Percentiles rank a stretch among this genome's conserved stretches.
phyloP scores from a whole-genome alignment of 2,113 vertebrate species.

The Machaerirhynchus nigripectus region DNA sequence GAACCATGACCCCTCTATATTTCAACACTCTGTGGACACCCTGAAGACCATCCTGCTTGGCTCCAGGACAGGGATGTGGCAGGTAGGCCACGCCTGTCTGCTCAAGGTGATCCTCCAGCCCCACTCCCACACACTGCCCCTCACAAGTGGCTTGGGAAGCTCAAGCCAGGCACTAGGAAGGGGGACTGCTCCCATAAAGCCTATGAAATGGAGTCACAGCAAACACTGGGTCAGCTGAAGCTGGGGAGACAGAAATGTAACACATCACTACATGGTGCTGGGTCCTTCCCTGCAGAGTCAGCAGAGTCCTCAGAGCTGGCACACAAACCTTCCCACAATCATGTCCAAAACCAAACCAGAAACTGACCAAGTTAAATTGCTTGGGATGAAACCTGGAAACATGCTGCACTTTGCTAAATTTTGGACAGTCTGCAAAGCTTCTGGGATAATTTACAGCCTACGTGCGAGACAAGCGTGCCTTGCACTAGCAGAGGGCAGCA shows the following conservation, averaged over 20 bases:
- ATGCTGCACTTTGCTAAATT: not conserved
- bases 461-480: accelerated
- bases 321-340: not conserved
- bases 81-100: not conserved
- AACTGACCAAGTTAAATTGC: not conserved
- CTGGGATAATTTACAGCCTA: not conserved
- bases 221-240: not conserved
- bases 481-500: not conserved
- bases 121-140: accelerated
- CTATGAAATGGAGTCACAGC: not conserved
- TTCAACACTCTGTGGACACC: accelerated
- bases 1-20: not conserved
- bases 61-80: not conserved
- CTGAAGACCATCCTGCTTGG: not conserved
- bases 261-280: not conserved
- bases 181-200: not conserved
- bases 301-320: not conserved
- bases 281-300: not conserved
- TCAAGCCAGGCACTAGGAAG: not conserved
- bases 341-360: not conserved
- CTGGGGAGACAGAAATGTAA: not conserved
- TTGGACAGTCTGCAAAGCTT: not conserved
- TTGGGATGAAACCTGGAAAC: not conserved
- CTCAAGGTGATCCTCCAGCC: not conserved
- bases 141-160: not conserved